Percentiles rank a stretch among this genome's conserved stretches.
These are phyloP conservation scores for Caenorhabditis zanzibari DNA, from an alignment of 2,888 invertebrate species.

Conservation along the genomic window DNA sequence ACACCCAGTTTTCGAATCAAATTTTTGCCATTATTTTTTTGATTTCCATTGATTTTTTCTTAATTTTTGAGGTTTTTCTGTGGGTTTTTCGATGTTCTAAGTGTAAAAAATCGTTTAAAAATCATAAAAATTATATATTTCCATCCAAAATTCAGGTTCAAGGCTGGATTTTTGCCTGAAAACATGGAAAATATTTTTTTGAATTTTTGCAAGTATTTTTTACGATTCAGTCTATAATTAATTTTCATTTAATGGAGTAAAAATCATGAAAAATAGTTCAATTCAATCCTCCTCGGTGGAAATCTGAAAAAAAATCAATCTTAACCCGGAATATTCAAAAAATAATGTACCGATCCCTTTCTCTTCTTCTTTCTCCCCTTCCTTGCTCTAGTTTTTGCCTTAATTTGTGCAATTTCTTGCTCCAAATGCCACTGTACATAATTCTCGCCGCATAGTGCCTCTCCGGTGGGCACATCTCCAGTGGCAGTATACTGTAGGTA, in stretches of 20 bases:
- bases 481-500: conserved; percentile 20
- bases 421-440: conserved; percentile 44
- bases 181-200: background rate
- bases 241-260: no score
- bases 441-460: conserved; percentile 8
- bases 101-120: background rate
- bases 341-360: conserved; percentile 17
- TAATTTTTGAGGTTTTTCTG: background rate
- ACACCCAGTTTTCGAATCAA: conserved; percentile 26
- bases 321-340: background rate
- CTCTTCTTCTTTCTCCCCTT: conserved; percentile 10
- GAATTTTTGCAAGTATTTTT: no score
- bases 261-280: background rate
- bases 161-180: background rate
- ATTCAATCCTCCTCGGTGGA: conserved; percentile 22
- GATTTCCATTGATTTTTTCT: background rate
- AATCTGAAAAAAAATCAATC: conserved; percentile 28
- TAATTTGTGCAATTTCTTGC: conserved; percentile 31
- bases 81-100: background rate
- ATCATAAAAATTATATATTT: background rate
- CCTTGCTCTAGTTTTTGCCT: conserved; percentile 10
- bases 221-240: no score
- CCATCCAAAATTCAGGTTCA: background rate
- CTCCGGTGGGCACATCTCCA: conserved; percentile 6
- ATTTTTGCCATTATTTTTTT: background rate